Base-by-base conservation (phyloP, 2,888 invertebrate genomes). In the Seira musarum region DNA sequence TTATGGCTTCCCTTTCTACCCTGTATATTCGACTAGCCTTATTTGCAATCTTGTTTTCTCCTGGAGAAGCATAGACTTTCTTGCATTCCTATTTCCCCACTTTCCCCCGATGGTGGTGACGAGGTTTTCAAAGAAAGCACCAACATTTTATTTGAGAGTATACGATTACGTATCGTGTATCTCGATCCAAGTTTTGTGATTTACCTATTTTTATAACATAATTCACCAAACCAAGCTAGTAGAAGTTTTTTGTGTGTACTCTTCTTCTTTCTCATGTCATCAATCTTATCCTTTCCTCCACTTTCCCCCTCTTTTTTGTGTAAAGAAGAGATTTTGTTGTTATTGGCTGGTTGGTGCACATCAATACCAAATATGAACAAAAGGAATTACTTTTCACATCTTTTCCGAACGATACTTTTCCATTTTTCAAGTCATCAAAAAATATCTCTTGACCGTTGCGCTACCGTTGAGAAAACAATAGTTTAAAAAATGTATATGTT, bases 211-310 rank as follows among this genome's bases (percentile, higher is more conserved):
- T 30, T 30, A 30, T 30, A 30, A 30, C 30, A 30, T 30, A 30
- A 30, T 30, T 30, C 30, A 30, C 30, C 3, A 30, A 8, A 30
- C 3, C 30, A 30, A 30, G 30, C 8, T 5, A 5, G 30, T 5
- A 30, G 30, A 30, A 30, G 30, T 5, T 30, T 30, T 22, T 49
- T 64, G 30, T 69, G 68, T 76, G 69, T 77, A 65, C 65, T 71
- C 60, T 71, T 70, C 65, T 66, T 35, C 70, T 77, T 73, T 70
- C 69, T n/a, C 61, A 35, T 77, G 70, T 77, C 69, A 77, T 77
- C 76, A 77, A 77, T 77, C 76, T 77, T 77, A 53, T 69, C 64
- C 69, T 24, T 76, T 57, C 35, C n/a, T 63, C 60, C 35, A 61
- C 49, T 66, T 73, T 73, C 57, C 60, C 63, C n/a, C n/a, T n/a